These are phyloP conservation scores for Brienomyrus longianalis DNA, from an alignment of 2,113 vertebrate species.

Conservation along the genomic window DNA sequence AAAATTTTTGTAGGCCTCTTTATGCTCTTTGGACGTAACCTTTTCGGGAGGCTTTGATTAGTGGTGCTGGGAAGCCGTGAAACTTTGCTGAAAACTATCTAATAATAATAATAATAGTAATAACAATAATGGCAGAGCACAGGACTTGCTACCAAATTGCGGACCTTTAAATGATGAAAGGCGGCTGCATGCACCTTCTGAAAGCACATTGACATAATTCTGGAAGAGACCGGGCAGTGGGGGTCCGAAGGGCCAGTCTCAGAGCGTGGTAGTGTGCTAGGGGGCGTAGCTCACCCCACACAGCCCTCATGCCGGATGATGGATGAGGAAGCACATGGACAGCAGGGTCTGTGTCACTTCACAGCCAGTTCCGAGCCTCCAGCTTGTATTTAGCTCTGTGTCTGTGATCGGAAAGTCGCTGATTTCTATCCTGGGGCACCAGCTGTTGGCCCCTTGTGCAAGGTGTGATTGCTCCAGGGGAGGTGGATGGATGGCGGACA, in stretches of 20 bases:
- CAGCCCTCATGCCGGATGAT: not conserved
- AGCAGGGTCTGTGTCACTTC: not conserved
- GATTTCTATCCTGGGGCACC: not conserved
- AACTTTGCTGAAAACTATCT: not conserved
- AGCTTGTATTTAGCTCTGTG: not conserved
- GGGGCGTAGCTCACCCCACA: not conserved
- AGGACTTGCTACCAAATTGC: not conserved
- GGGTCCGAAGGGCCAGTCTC: not conserved
- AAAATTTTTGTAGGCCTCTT: not conserved
- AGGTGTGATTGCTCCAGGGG: not conserved
- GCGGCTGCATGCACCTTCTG: not conserved
- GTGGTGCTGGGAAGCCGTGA: not conserved
- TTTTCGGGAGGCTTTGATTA: not conserved
- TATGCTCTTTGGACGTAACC: not conserved
- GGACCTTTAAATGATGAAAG: not conserved
- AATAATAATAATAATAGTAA: constrained; percentile 1
- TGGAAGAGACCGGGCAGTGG: not conserved
- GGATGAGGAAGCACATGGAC: not conserved
- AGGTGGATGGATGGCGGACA: not conserved
- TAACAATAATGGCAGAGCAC: not conserved
- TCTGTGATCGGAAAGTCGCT: not conserved
- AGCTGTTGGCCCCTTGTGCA: not conserved
- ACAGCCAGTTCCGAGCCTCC: not conserved
- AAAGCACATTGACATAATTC: not conserved
- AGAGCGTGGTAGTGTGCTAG: not conserved